Conservation (phyloP, 2,888 invertebrate species). For the Euproctis similis region DNA sequence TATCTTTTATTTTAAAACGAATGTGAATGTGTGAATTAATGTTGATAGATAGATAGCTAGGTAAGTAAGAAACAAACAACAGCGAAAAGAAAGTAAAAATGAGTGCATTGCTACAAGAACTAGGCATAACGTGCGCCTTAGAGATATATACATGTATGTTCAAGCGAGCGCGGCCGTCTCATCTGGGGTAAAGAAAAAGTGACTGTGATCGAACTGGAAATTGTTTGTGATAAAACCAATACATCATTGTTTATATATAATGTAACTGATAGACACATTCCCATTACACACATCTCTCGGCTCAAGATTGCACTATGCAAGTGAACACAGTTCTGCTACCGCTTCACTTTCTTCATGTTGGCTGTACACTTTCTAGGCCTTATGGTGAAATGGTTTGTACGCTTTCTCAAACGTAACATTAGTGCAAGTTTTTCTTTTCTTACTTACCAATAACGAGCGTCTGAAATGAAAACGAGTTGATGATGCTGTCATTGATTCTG, state of each 20-base stretch:
- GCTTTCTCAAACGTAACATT: constrained; percentile 70
- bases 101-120: constrained; percentile 67
- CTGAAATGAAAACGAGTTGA: constrained; percentile 67
- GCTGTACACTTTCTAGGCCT: constrained; percentile 72
- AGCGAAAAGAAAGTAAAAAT: constrained; percentile 76
- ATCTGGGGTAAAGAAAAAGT: constrained; percentile 65
- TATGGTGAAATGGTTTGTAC: constrained; percentile 72
- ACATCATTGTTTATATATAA: no score
- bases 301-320: constrained; percentile 52
- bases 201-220: constrained; percentile 54
- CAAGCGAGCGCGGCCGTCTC: constrained; percentile 50
- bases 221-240: constrained; percentile 39
- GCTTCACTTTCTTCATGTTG: constrained; percentile 74
- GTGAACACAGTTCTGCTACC: constrained; percentile 64
- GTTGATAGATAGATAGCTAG: constrained; percentile 27
- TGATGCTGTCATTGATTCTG: constrained; percentile 36
- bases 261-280: no score
- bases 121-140: constrained; percentile 57
- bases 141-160: constrained; percentile 54
- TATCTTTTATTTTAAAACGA: constrained; percentile 46
- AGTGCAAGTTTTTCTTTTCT: constrained; percentile 70
- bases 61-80: constrained; percentile 51
- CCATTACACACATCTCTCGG: constrained; percentile 50
- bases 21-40: no score
- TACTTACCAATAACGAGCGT: no score